These are phyloP conservation scores for Ctenomys sociabilis DNA, from an alignment of 2,113 vertebrate species.

Conservation along the genomic window DNA sequence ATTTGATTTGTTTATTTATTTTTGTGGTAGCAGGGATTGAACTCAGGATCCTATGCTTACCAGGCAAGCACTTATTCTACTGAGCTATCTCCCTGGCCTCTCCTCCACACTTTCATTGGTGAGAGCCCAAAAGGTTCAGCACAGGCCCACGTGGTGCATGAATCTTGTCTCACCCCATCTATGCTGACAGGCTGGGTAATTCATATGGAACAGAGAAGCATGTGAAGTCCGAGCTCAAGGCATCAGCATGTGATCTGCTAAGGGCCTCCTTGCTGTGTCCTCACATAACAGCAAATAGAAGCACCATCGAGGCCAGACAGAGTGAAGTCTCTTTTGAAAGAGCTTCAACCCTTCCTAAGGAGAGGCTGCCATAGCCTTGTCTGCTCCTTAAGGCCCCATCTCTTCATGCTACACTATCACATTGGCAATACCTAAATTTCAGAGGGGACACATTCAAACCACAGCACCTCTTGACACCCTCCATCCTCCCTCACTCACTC, in stretches of 20 bases:
- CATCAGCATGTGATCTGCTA: neutral
- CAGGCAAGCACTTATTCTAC: no score
- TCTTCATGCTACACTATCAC: neutral
- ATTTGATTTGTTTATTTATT: no score
- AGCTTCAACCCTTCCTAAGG: neutral
- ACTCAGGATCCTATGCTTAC: no score
- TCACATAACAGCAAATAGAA: neutral
- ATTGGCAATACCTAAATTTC: neutral
- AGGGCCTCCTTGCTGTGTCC: neutral
- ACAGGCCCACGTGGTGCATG: neutral
- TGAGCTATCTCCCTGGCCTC: no score
- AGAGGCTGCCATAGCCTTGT: neutral
- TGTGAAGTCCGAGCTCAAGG: neutral
- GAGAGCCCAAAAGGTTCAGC: accelerated
- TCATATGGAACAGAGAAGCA: neutral
- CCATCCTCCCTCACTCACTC: neutral
- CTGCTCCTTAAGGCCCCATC: no score
- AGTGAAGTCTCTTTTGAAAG: neutral
- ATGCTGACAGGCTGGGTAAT: neutral
- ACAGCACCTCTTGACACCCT: neutral
- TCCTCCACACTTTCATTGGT: neutral
- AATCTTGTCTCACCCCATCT: neutral
- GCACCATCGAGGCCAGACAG: no score
- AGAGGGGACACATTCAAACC: neutral
- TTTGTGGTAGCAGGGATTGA: no score